A percentile compares a stretch with the other conserved stretches of the same genome.
These are phyloP conservation scores for Malacosoma neustria DNA, from an alignment of 2,888 invertebrate genomes.

Conservation along the genomic window DNA sequence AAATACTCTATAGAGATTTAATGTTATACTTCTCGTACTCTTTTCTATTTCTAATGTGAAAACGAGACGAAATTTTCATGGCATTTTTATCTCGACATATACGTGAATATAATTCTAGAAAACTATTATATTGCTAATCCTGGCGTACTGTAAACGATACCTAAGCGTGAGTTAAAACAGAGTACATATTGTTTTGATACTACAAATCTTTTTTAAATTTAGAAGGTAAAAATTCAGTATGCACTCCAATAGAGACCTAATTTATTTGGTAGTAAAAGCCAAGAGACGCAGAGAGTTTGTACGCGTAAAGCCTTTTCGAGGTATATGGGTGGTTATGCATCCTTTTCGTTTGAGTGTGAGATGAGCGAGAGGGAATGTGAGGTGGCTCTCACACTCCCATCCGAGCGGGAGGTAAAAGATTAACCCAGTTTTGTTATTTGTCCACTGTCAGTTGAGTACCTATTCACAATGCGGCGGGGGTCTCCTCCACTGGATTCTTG, in stretches of 20 bases:
- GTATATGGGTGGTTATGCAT: slow-evolving; percentile 27
- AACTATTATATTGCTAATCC: slow-evolving; percentile 52
- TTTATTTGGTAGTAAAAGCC: slow-evolving; percentile 23
- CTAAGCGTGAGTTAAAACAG: slow-evolving; percentile 34
- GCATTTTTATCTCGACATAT: slow-evolving; percentile 65
- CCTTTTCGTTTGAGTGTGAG: slow-evolving; percentile 46
- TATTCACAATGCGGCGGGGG: slow-evolving; percentile 69
- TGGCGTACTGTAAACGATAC: slow-evolving; percentile 36
- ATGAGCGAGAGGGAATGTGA: slow-evolving; percentile 44
- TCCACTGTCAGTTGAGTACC: slow-evolving; percentile 74
- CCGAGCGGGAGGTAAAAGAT: slow-evolving; percentile 69
- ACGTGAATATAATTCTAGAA: slow-evolving; percentile 69
- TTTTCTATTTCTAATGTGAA: slow-evolving; percentile 38
- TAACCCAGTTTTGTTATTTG: slow-evolving; percentile 76
- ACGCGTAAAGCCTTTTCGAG: slow-evolving; percentile 36
- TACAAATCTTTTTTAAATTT: slow-evolving; percentile 61
- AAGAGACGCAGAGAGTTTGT: slow-evolving; percentile 16
- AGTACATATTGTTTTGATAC: slow-evolving; percentile 46
- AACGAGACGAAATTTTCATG: slow-evolving; percentile 58
- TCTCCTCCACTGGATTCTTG: slow-evolving; percentile 58
- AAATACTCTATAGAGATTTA: slow-evolving; percentile 53
- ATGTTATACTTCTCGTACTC: slow-evolving; percentile 48
- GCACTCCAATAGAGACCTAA: slow-evolving; percentile 34
- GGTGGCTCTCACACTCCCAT: slow-evolving; percentile 58
- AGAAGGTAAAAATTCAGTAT: slow-evolving; percentile 46